Evolutionary conservation across 2,797 vertebrate species (phyloP), one percentile per base, ranked within the genome.

Genomic region (Anolis apletophallus): DNA sequence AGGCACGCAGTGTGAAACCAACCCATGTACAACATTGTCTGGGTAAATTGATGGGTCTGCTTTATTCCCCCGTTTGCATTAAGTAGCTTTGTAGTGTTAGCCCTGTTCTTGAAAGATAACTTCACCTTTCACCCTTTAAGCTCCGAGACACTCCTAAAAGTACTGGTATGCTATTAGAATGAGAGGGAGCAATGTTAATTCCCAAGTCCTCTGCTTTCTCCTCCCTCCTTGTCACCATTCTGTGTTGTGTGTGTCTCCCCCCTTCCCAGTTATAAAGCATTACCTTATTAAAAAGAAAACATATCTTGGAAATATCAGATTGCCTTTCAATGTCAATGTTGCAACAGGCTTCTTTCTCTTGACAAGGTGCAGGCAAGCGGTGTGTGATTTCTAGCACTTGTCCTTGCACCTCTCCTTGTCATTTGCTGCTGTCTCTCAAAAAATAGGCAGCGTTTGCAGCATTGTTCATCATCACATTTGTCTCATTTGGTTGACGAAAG

Each of bases 51-150:
- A 0, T 5, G 2, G 92, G 80, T 89, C 89, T 32, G 36, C 64
- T 87, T 93, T 94, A 94, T 94, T 94, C 91, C 26, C 85, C 59
- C 3, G 80, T 91, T 88, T 5, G 69, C 84, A 61, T 93, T 91
- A 90, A 92, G 92, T 85, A 88, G 93, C 93, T 92, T 92, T 92
- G 91, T 77, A 86, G 88, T 21, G 82, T 91, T 92, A 94, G 89
- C 23, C 80, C 92, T 95, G 93, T 87, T 91, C 93, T 83, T 78
- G 92, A 90, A 93, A 94, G 94, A 94, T 96, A 93, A 94, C 88
- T 92, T 94, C 93, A 93, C 93, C 93, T 91, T 61, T 93, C 92
- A 94, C 94, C 94, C 85, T 78, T 92, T 94, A 94, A 91, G 92
- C 94, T 95, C 91, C 1, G 1, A 92, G 92, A 91, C 84, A 89